Base-by-base conservation (phyloP, 2,888 invertebrate genomes). In the Leptodirus hochenwartii region DNA sequence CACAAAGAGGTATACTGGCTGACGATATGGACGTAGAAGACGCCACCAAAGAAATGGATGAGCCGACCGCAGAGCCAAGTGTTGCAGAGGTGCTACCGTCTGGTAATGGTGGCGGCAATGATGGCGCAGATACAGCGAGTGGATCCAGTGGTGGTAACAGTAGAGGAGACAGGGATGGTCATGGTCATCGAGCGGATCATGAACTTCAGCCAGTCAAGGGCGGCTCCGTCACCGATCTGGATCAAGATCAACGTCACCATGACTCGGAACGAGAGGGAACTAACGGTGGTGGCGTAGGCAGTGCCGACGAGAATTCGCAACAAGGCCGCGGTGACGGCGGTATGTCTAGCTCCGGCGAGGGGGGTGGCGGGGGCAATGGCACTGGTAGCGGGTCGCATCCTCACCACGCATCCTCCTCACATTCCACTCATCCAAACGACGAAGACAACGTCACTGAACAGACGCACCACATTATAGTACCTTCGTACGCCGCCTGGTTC, bases 401-500 rank as follows among this genome's bases (percentile, higher is more conserved):
- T n/a, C n/a, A n/a, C n/a, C n/a, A n/a, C n/a, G n/a, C n/a, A n/a
- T n/a, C n/a, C n/a, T n/a, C n/a, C n/a, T n/a, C n/a, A n/a, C n/a
- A n/a, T n/a, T n/a, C n/a, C n/a, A n/a, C n/a, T n/a, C n/a, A n/a
- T n/a, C n/a, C n/a, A n/a, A n/a, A n/a, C n/a, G n/a, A 80, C 39
- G 91, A 91, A 53, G 91, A 91, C 51, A 90, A 87, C 48, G 90
- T 90, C 5, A 93, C 95, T 0, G 96, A 98, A 50, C 96, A 98
- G 58, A 95, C 95, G 1, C 91, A 95, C 56, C 93, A 95, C 55
- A 96, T 98, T 38, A 87, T 99, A 31, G 82, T 99, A 20, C 98
- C 98, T 4, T 91, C 91, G 25, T 98, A 98, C 58, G 84, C 95
- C 1, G 87, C 95, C 4, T 98, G 98, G 98, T 99, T 98, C 55